phyloP scores from a whole-genome alignment of 2,113 vertebrate genomes.

The Nannobrachium achirus region DNA sequence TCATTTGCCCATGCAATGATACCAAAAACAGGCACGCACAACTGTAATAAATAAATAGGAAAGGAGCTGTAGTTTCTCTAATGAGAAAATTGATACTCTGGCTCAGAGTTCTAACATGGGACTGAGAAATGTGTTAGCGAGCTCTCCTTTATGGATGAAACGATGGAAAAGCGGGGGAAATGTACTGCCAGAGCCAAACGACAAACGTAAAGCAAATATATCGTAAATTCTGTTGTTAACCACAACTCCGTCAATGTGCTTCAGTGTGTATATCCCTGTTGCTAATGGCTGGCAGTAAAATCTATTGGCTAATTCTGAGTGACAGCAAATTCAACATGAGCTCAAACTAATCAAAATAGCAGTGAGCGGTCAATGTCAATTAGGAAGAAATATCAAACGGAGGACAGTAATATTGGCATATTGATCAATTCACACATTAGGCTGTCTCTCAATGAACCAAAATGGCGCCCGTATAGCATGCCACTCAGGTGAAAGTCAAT shows the following conservation, averaged over 20 bases:
- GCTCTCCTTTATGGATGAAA: constrained; percentile 50
- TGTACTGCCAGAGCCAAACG: constrained; percentile 28
- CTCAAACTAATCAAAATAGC: constrained; percentile 23
- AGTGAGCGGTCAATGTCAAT: constrained; percentile 66
- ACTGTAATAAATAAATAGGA: constrained; percentile 48
- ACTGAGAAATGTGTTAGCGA: constrained; percentile 46
- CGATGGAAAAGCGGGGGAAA: constrained; percentile 42
- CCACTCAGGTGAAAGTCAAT: constrained; percentile 20
- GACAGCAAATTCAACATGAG: constrained; percentile 27
- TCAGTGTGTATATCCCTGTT: constrained; percentile 9
- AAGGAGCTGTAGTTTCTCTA: constrained; percentile 36
- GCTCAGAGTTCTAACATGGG: constrained; percentile 27
- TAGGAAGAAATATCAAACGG: constrained; percentile 56
- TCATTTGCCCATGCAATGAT: constrained; percentile 20
- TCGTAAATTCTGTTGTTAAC: constrained; percentile 50
- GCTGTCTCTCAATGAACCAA: constrained; percentile 30
- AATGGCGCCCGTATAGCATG: constrained; percentile 19
- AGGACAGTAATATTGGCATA: constrained; percentile 48
- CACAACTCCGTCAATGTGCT: constrained; percentile 12
- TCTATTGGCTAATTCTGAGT: constrained; percentile 36
- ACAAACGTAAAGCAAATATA: constrained; percentile 46
- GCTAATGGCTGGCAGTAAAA: constrained; percentile 21
- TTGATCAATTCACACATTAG: constrained; percentile 31
- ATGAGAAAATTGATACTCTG: constrained; percentile 61
- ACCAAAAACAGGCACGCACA: constrained; percentile 16